These are phyloP conservation scores for Ctena decussata DNA, from an alignment of 2,888 invertebrate genomes.

Conservation along the genomic window DNA sequence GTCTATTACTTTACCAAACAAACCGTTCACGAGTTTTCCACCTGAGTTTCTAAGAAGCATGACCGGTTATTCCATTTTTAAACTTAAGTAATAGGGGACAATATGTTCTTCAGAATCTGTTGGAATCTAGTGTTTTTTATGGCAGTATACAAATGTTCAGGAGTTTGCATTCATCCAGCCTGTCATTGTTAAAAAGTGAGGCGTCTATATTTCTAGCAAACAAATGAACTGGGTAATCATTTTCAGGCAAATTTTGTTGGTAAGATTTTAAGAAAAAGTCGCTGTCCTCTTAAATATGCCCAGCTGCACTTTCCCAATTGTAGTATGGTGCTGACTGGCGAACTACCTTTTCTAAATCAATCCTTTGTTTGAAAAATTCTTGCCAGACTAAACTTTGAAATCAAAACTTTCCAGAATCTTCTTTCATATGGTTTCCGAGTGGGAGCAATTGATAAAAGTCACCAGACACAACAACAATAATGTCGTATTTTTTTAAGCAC, in stretches of 20 bases:
- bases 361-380: background rate
- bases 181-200: background rate
- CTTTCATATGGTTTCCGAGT: background rate
- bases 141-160: conserved; percentile 16
- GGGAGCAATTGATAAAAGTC: background rate
- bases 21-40: conserved; percentile 50
- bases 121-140: conserved; percentile 21
- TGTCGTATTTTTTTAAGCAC: background rate
- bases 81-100: conserved; percentile 34
- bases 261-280: background rate
- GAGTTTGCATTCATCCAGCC: background rate
- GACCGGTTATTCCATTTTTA: conserved; percentile 46
- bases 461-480: background rate
- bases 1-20: conserved; percentile 13
- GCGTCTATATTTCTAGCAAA: background rate
- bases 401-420: background rate
- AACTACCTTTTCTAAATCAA: background rate
- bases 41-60: conserved; percentile 41
- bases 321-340: background rate
- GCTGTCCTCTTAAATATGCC: background rate
- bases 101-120: conserved; percentile 30
- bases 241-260: background rate
- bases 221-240: background rate
- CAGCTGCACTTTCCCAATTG: background rate
- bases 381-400: background rate